Evolutionary conservation across 2,888 invertebrate species (phyloP).

Genomic region (Acrobasis suavella): DNA sequence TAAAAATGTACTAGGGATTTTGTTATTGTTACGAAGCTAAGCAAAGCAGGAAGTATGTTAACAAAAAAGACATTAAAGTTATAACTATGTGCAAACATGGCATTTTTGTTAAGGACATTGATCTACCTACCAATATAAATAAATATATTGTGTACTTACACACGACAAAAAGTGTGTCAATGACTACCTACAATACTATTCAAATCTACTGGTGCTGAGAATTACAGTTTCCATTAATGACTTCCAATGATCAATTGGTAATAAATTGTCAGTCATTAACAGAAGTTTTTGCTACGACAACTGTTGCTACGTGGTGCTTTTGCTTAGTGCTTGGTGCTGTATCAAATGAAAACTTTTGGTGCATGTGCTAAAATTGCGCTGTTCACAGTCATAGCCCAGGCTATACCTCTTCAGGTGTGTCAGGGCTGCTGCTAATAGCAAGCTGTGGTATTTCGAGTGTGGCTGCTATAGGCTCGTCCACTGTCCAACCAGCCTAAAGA

Average conservation of each 20-base stretch:
- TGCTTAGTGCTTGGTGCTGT: slow-evolving; percentile 47
- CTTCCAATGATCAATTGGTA: neutral
- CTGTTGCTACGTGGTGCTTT: slow-evolving; percentile 44
- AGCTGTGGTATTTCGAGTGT: slow-evolving; percentile 68
- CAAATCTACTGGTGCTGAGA: slow-evolving; percentile 24
- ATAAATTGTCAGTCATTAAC: slow-evolving; percentile 25
- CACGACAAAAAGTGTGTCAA: slow-evolving; percentile 5
- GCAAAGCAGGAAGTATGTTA: slow-evolving; percentile 64
- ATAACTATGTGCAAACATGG: slow-evolving; percentile 43
- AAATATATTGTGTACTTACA: slow-evolving; percentile 9
- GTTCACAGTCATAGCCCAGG: slow-evolving; percentile 43
- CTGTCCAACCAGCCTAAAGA: slow-evolving; percentile 72
- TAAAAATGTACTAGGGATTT: neutral
- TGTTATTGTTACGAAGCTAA: slow-evolving; percentile 47
- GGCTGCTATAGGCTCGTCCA: slow-evolving; percentile 58
- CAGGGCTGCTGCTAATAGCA: slow-evolving; percentile 63
- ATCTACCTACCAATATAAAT: slow-evolving; percentile 13
- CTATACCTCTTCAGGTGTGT: slow-evolving; percentile 71
- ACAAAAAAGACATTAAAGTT: slow-evolving; percentile 42
- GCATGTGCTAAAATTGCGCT: slow-evolving; percentile 45
- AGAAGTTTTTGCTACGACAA: slow-evolving; percentile 29
- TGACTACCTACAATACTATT: slow-evolving; percentile 22
- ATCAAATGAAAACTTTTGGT: slow-evolving; percentile 40
- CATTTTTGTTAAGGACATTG: slow-evolving; percentile 28
- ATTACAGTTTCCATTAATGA: slow-evolving; percentile 23